A percentile compares a stretch with the other conserved stretches of the same genome.
Evolutionary conservation across 2,113 vertebrate species (phyloP).

Genomic region (Gasterosteus aculeatus): DNA sequence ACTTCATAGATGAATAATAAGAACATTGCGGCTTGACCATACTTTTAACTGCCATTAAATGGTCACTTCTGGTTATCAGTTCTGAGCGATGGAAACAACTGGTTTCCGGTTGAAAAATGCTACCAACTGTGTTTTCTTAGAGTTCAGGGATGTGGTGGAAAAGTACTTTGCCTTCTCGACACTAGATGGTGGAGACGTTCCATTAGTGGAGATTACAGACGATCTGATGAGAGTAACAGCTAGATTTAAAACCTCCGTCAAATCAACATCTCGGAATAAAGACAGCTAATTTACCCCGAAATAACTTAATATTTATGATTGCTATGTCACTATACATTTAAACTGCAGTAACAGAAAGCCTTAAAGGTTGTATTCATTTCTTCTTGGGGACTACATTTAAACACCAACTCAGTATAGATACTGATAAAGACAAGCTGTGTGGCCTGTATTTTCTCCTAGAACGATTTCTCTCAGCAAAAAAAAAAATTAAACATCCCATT

Average conservation of each 20-base stretch:
- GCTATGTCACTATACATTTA: background rate
- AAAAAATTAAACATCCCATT: background rate
- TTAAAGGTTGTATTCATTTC: background rate
- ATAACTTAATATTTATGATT: background rate
- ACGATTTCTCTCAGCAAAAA: background rate
- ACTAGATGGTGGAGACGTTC: constrained; percentile 67
- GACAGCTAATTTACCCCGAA: background rate
- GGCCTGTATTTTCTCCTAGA: background rate
- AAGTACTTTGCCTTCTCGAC: background rate
- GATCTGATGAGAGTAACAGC: background rate
- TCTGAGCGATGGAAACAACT: background rate
- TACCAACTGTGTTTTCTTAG: background rate
- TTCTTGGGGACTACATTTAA: background rate
- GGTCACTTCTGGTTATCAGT: background rate
- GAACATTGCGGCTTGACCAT: background rate
- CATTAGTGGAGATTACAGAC: constrained; percentile 16
- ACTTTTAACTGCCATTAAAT: constrained; percentile 2
- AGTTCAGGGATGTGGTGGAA: background rate
- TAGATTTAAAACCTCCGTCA: background rate
- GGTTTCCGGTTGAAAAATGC: background rate
- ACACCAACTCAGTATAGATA: background rate
- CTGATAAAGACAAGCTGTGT: background rate
- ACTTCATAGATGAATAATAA: background rate
- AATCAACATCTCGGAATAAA: background rate
- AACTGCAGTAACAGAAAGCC: background rate